Evolutionary conservation across 2,113 vertebrate genomes (phyloP), one percentile per base, ranked within the genome.

Genomic region (Mionectes macconnelli): DNA sequence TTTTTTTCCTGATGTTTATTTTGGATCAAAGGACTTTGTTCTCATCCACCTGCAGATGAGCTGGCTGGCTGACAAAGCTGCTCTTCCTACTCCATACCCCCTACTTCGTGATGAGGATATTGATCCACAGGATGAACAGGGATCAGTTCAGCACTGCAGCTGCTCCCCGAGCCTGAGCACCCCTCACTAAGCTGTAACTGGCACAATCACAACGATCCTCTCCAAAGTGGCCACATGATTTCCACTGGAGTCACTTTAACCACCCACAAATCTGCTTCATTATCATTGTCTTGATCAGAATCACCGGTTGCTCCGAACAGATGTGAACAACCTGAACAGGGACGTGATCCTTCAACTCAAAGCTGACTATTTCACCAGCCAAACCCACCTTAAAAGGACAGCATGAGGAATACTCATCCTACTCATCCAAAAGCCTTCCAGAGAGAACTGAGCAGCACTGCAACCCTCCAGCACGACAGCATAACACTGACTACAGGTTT

Each of bases 401-500:
- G n/a, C 20, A 8, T 0, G 6, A 45, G 3, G 6, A 73, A 59
- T 0, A 69, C 35, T 47, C 6, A 3, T 25, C 10, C 64, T 5
- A 0, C 12, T 19, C 55, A 9, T 16, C 56, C 33, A 15, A 15
- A 74, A 69, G 19, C 44, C 25, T 75, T 6, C 59, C 23, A 3
- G 10, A 40, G 82, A 35, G 31, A 21, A 14, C 0, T 6, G 28
- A 42, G 74, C 3, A 52, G 62, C 73, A 3, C 86, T 3, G 22
- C 35, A 22, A 8, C 40, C 45, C 49, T 35, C 8, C 69, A 72
- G 64, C 83, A 39, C 4, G 0, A 30, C 53, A 18, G 40, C n/a
- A 1, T 0, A 27, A 45, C 80, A 19, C 7, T 2, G 6, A 56
- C 35, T 11, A 4, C 1, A 62, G 60, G 12, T 11, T 78, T 4